phyloP scores from a whole-genome alignment of 1,140 invertebrate genomes.

The Bombus huntii region DNA sequence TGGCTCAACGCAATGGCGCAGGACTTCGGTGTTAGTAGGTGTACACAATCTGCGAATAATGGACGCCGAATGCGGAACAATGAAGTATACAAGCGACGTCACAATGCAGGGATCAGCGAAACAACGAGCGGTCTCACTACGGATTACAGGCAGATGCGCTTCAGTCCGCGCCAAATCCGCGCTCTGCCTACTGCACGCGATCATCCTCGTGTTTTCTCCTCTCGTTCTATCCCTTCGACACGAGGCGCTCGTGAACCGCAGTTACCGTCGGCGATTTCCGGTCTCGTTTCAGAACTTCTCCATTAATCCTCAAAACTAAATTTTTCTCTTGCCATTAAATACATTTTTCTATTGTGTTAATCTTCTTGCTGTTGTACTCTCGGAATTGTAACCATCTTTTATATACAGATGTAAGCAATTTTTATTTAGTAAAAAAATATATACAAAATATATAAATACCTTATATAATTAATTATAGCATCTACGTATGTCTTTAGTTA shows the following conservation, averaged over 20 bases:
- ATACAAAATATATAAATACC: neutral
- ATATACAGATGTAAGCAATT: neutral
- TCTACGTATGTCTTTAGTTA: no score
- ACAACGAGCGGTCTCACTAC: constrained; percentile 80
- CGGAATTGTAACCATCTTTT: neutral
- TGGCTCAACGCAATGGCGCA: constrained; percentile 47
- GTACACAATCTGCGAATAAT: constrained; percentile 70
- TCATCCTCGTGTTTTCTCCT: constrained; percentile 40
- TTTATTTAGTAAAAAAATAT: neutral
- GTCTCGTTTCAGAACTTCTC: neutral
- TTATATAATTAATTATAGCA: no score
- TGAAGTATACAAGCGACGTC: constrained; percentile 70
- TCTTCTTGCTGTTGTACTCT: neutral
- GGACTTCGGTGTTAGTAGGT: constrained; percentile 59
- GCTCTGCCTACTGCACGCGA: constrained; percentile 54
- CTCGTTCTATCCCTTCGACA: neutral
- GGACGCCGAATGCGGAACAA: constrained; percentile 65
- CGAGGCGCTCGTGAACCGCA: neutral
- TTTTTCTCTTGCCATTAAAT: neutral
- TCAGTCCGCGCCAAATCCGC: constrained; percentile 56
- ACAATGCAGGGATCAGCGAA: constrained; percentile 80
- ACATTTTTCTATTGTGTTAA: neutral
- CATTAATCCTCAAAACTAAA: neutral
- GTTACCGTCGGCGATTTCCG: constrained; percentile 11
- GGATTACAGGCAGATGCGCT: constrained; percentile 80